Evolutionary conservation across 2,113 vertebrate genomes (phyloP).

Genomic region (Osmerus eperlanus): DNA sequence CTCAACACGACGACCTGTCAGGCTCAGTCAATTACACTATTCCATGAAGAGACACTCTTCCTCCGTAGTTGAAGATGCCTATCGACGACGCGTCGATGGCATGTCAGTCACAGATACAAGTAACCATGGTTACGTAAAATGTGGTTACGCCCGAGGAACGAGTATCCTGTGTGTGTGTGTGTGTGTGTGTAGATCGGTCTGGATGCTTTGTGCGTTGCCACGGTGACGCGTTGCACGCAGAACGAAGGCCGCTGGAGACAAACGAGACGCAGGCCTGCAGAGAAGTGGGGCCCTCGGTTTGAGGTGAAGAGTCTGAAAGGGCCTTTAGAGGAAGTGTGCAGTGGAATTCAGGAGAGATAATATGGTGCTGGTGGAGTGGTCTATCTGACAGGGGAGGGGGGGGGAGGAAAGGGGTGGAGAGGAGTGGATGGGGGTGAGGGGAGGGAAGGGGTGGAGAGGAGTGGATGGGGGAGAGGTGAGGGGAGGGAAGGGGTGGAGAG

Average conservation of each 20-base stretch:
- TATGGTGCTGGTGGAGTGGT: background rate
- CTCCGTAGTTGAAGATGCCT: background rate
- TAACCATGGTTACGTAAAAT: no score
- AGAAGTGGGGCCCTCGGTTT: background rate
- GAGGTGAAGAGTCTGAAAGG: constrained; percentile 5
- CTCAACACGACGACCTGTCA: background rate
- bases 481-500: no score
- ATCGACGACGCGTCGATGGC: no score
- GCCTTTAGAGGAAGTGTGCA: constrained; percentile 6
- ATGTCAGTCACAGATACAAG: no score
- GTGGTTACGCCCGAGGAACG: no score
- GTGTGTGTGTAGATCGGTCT: no score
- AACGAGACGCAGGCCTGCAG: background rate
- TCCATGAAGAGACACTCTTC: background rate
- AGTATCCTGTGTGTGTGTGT: no score
- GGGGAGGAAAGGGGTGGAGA: background rate
- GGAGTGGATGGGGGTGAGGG: no score
- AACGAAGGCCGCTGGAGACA: background rate
- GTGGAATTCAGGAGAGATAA: constrained; percentile 1
- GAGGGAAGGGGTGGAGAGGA: no score
- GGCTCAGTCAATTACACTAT: background rate
- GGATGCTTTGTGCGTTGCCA: no score
- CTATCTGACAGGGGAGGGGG: constrained; percentile 6
- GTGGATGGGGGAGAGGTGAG: no score
- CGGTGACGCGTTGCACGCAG: no score